Percentiles rank a stretch among this genome's conserved stretches.
These are phyloP conservation scores for Tetragnatha versicolor DNA, from an alignment of 1,140 invertebrate species.

Conservation along the genomic window DNA sequence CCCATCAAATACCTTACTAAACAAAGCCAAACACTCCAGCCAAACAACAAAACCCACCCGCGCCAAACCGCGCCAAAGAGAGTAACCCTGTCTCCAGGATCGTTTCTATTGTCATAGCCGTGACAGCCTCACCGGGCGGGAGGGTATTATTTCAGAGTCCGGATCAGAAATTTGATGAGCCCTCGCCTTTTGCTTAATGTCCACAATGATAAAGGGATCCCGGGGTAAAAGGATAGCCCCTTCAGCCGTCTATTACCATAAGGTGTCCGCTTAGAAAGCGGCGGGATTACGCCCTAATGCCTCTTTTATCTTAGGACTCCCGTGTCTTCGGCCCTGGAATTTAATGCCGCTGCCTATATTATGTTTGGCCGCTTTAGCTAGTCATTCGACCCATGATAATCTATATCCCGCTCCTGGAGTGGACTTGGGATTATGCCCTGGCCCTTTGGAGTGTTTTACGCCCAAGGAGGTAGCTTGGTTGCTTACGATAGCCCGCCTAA, in stretches of 20 bases:
- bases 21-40: too few relatives aligned
- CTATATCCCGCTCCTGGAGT: conserved; percentile 16
- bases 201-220: conserved; percentile 48
- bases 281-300: conserved; percentile 49
- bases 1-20: too few relatives aligned
- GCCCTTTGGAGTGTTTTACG: conserved; percentile 14
- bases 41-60: too few relatives aligned
- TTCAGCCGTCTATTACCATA: conserved; percentile 50
- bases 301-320: conserved; percentile 39
- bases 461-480: not conserved
- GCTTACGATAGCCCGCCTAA: not conserved
- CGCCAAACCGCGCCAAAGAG: conserved; percentile 25
- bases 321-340: not conserved
- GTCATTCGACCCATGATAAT: conserved; percentile 33
- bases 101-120: conserved; percentile 41
- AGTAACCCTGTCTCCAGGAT: conserved; percentile 7
- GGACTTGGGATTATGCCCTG: not conserved
- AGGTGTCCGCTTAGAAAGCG: conserved; percentile 50
- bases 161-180: conserved; percentile 52
- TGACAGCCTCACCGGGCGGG: conserved; percentile 8
- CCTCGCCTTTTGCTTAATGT: conserved; percentile 49
- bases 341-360: conserved; percentile 34
- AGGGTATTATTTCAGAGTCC: conserved; percentile 48
- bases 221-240: conserved; percentile 50
- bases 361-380: conserved; percentile 29